Base-by-base conservation (phyloP, 2,797 vertebrate genomes). In the Esox lucius region DNA sequence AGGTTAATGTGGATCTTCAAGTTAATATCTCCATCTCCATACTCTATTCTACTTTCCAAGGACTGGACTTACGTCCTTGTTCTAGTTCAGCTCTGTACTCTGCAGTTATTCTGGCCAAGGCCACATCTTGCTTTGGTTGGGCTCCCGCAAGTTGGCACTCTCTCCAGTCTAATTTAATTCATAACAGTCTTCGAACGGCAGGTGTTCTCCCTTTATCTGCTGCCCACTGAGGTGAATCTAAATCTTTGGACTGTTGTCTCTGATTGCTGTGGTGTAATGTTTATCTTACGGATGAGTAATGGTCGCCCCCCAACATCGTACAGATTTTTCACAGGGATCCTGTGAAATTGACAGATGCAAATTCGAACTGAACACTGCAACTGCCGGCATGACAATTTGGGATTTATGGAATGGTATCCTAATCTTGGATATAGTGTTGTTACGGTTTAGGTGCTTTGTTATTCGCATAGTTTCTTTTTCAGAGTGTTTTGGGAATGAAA, bases 241-340 rank as follows among this genome's bases (percentile, higher is more conserved):
- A 86, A 87, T 92, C 84, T 85, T 90, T 83, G 80, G 70, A 51
- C 81, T 78, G 76, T 81, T 87, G 87, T 85, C 80, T 87, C 74
- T 86, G 82, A 87, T 86, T 82, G 81, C 71, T 71, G 68, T 75
- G 64, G 81, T 88, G 80, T 85, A 81, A 83, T 89, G 86, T 90
- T 90, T 88, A 84, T 90, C 84, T 88, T 83, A 77, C 67, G 65
- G 85, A 84, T 90, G 83, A 90, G 81, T 79, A 88, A 90, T 83
- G 79, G 83, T 75, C 79, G 81, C 59, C 70, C 6, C 59, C 72
- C 65, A 9, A 12, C 56, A 74, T 79, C 80, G 75, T 75, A 66
- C 73, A 82, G 75, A 78, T 75, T 31, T n/a, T 81, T 78, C 76
- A 73, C 71, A n/a, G 65, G 68, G 33, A 59, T 22, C 39, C 28